phyloP scores from a whole-genome alignment of 2,888 invertebrate species.

The Phengaris arion region DNA sequence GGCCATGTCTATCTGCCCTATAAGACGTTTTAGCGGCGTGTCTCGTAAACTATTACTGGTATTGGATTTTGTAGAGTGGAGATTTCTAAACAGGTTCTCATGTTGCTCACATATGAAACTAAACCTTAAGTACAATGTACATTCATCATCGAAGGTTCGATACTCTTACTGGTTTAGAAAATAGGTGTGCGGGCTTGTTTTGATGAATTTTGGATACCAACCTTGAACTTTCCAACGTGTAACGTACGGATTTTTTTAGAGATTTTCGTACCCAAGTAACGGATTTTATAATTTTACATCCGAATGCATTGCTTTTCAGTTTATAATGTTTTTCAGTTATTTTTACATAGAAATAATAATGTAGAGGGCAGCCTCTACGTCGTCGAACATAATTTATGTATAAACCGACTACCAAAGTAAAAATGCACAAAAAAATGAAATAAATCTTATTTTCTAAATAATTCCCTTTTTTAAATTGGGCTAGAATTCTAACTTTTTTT shows the following conservation, averaged over 20 bases:
- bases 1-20: constrained; percentile 44
- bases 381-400: no score
- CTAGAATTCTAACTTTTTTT: no score
- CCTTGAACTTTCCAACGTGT: constrained; percentile 13
- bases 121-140: constrained; percentile 44
- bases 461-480: no score
- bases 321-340: background rate
- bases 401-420: no score
- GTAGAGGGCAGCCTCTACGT: no score
- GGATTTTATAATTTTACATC: background rate
- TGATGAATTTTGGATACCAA: background rate
- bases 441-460: no score
- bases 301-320: background rate
- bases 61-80: background rate
- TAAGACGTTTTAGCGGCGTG: constrained; percentile 53
- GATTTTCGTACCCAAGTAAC: background rate
- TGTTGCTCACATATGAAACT: constrained; percentile 41
- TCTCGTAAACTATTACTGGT: constrained; percentile 56
- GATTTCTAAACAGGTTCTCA: constrained; percentile 33
- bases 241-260: background rate
- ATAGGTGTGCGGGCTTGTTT: constrained; percentile 52
- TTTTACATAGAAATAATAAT: no score
- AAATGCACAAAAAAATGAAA: no score
- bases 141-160: constrained; percentile 32
- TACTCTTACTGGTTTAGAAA: constrained; percentile 38